Conservation (phyloP, 2,113 vertebrate genomes). For the Pachypanchax playfairii region DNA sequence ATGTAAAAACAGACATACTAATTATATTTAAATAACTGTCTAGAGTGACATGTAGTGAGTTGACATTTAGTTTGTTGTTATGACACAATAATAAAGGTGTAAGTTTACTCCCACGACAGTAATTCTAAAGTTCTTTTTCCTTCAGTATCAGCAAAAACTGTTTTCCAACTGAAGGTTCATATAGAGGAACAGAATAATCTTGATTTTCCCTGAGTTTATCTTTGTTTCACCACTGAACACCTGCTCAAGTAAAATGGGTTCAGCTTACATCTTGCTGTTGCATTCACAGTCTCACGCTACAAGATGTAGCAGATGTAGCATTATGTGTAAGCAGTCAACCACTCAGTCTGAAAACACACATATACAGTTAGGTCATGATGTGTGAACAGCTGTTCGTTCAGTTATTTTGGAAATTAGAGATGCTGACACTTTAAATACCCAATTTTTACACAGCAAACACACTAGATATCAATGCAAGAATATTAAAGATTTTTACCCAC, state of each 20-base stretch:
- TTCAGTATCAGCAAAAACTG: not conserved
- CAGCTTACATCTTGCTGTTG: constrained; percentile 11
- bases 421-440: not conserved
- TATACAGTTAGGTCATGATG: constrained; percentile 1
- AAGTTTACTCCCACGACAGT: not conserved
- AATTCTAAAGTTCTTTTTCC: not conserved
- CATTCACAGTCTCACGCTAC: constrained; percentile 4
- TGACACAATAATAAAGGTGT: not conserved
- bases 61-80: not conserved
- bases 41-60: not conserved
- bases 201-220: not conserved
- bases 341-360: not conserved
- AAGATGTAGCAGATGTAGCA: constrained; percentile 55
- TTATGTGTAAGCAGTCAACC: constrained; percentile 1
- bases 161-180: not conserved
- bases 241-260: not conserved
- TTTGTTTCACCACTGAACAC: constrained; percentile 1
- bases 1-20: not conserved
- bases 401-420: constrained; percentile 17
- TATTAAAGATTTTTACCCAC: too few species aligned
- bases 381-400: constrained; percentile 28
- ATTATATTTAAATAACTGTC: not conserved
- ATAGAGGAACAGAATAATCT: not conserved
- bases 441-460: too few species aligned
- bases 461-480: too few species aligned